Base-by-base conservation (phyloP, 2,797 vertebrate species). In the Chrysocyon brachyurus region DNA sequence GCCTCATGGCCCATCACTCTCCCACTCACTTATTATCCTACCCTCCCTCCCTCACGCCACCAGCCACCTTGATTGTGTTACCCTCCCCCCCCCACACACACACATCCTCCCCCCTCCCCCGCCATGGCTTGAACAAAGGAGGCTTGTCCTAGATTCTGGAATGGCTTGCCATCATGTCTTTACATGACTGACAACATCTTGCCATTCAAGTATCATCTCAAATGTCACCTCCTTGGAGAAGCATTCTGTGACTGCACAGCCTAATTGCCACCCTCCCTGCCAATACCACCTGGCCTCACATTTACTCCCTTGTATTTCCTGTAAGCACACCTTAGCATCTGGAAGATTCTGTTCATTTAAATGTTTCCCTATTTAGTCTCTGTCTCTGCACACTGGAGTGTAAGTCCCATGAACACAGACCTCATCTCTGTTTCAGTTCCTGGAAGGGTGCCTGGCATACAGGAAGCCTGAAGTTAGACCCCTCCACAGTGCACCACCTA, bases 221-320 rank as follows among this genome's bases (percentile, higher is more conserved):
- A 14, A 79, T 28, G 26, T 66, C 49, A 75, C 4, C 28, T 83
- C 15, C 54, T 89, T 15, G 2, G 46, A 2, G 10, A 89, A n/a
- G 73, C 36, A 22, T 78, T 40, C 3, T n/a, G 4, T 36, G 31
- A 73, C 9, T 22, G 12, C 4, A 59, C 26, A 59, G 12, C 61
- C 57, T 15, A 40, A 54, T 16, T 36, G 28, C 15, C 31, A 2
- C 28, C 19, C 28, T 66, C 56, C 56, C 11, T 64, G 61, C 28
- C n/a, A 56, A 5, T 6, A 40, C 17, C 52, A 33, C 14, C 31
- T 2, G 4, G 3, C 17, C 54, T 49, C 54, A 61, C 15, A 14
- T 72, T 79, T 26, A 79, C 36, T 33, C 8, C 70, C 31, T 36
- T 83, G 10, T 12, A 16, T 96, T 91, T 89, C 59, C 90, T 8